Conservation (phyloP, 2,113 vertebrate species). For the Cyanoliseus patagonus region DNA sequence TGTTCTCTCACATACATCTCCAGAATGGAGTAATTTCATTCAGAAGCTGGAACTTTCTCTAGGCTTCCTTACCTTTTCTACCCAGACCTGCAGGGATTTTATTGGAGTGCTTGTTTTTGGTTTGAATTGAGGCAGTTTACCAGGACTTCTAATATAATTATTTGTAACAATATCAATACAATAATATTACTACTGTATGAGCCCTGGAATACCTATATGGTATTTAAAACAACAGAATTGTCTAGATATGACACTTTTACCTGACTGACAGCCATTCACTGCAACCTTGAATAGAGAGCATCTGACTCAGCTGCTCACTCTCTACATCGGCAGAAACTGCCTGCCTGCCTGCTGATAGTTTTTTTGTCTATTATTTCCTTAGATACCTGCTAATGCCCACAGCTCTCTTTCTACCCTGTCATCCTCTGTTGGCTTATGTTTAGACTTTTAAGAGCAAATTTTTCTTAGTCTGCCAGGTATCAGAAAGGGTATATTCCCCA, state of each 20-base stretch:
- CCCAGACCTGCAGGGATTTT: background rate
- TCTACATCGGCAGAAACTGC: background rate
- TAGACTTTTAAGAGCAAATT: background rate
- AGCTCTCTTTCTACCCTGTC: background rate
- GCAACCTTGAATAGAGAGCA: background rate
- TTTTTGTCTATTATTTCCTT: background rate
- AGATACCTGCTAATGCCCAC: background rate
- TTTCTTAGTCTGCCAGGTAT: background rate
- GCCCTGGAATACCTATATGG: background rate
- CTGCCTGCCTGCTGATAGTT: background rate
- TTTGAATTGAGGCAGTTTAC: background rate
- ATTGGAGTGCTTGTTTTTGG: background rate
- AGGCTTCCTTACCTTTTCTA: background rate
- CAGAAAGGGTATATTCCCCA: background rate
- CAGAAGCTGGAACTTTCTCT: background rate
- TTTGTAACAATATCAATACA: background rate
- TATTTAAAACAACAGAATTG: background rate
- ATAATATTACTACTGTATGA: background rate
- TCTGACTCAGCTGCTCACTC: slow-evolving; percentile 15
- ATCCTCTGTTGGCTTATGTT: background rate
- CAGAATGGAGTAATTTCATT: background rate
- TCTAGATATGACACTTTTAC: background rate
- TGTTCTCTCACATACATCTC: background rate
- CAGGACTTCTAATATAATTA: background rate
- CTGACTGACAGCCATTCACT: background rate